Evolutionary conservation across 1,140 invertebrate species (phyloP), one percentile per base, ranked within the genome.

Genomic region (Lepidurus arcticus): DNA sequence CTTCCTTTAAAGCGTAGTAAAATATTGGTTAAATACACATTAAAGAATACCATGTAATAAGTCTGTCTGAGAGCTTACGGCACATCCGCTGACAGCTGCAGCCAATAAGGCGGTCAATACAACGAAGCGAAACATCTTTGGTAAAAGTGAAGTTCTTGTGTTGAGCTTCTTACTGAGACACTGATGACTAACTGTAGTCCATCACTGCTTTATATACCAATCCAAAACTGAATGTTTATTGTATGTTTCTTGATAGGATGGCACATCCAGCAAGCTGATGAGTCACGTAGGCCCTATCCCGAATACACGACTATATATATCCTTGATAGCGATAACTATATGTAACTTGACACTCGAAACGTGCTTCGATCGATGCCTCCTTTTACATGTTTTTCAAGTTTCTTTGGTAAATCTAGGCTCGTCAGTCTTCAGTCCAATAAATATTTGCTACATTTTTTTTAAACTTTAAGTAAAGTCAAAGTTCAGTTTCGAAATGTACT

Each of bases 101-200:
- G 53, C 53, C 13, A 65, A 13, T 13, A 65, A 4, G 21, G 53
- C 53, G 21, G 53, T 21, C 53, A 65, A 65, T 7, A 65, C 53
- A 21, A 65, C 16, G 13, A 65, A 16, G 1, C 53, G 53, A 21
- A 13, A 65, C 53, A 65, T 65, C 21, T 65, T 65, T 16, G 16
- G 1, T 3, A 24, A 0, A 34, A 34, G 34, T 34, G 34, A 34
- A 34, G 53, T 16, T 21, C 21, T n/a, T 7, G 34, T 65, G 53
- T 65, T 65, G 53, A 65, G 53, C 53, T 65, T 65, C 53, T 65
- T n/a, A 21, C 53, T 65, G 53, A 65, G 53, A 65, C 53, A 65
- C 53, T 65, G 53, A 21, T 65, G 53, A 13, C 13, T n/a, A 65
- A 7, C 53, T 65, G 16, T 13, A 65, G 16, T 65, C 21, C 53